These are phyloP conservation scores for Temnothorax ravouxi DNA, from an alignment of 2,888 invertebrate species.

Conservation along the genomic window DNA sequence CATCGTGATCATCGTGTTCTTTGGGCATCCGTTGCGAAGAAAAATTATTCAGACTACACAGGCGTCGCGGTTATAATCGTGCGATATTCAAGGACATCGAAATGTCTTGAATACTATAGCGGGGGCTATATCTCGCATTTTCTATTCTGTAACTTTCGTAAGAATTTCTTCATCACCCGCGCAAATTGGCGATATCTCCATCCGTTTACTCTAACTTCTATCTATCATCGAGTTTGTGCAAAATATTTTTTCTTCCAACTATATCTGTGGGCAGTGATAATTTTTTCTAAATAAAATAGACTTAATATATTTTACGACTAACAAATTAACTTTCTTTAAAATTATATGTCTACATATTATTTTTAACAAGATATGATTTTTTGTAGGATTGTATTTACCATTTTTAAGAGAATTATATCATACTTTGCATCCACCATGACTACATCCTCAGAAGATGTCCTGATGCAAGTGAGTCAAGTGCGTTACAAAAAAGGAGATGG, in stretches of 20 bases:
- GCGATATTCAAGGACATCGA: slow-evolving; percentile 77
- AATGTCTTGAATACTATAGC: slow-evolving; percentile 65
- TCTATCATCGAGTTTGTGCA: not conserved
- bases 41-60: not conserved
- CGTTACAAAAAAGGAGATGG: slow-evolving; percentile 99
- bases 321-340: not conserved
- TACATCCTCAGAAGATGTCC: slow-evolving; percentile 97
- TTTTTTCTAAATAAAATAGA: slow-evolving; percentile 7
- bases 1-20: not conserved
- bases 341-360: not conserved
- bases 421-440: slow-evolving; percentile 89
- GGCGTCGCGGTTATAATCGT: slow-evolving; percentile 7
- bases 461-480: slow-evolving; percentile 96
- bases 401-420: slow-evolving; percentile 77
- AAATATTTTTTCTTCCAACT: slow-evolving; percentile 5
- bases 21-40: not conserved
- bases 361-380: slow-evolving; percentile 6
- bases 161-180: not conserved
- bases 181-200: not conserved
- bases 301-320: not conserved
- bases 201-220: not conserved
- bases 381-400: slow-evolving; percentile 60
- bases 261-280: not conserved
- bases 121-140: slow-evolving; percentile 27
- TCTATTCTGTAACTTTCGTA: slow-evolving; percentile 5